A percentile compares a stretch with the other conserved stretches of the same genome.
Conservation (phyloP, 2,113 vertebrate species). For the Galemys pyrenaicus region DNA sequence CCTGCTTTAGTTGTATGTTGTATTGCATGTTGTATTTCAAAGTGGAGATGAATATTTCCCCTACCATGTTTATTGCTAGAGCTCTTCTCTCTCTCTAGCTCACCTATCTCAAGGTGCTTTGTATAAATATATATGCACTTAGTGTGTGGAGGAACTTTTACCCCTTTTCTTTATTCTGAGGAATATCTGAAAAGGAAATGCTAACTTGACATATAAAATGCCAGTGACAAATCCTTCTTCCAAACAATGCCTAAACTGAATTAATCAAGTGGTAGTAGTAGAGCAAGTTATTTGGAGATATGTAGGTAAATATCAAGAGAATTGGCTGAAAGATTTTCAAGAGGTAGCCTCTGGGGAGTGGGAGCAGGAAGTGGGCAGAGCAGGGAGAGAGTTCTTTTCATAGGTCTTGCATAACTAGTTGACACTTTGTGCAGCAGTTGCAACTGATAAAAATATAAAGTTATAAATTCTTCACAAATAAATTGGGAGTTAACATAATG, state of each 20-base stretch:
- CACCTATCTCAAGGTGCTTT: neutral
- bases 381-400: neutral
- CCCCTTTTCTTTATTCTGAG: conserved; percentile 31
- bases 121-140: neutral
- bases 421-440: conserved; percentile 10
- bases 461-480: conserved; percentile 49
- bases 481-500: conserved; percentile 25
- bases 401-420: neutral
- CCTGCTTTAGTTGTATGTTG: neutral
- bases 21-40: neutral
- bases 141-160: neutral
- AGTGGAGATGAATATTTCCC: neutral
- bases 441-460: conserved; percentile 1
- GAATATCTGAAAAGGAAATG: conserved; percentile 45
- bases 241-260: neutral
- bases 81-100: neutral
- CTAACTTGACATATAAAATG: conserved; percentile 61
- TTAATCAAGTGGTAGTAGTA: conserved; percentile 20
- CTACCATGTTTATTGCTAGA: neutral
- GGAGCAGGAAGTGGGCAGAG: neutral
- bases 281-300: conserved; percentile 50
- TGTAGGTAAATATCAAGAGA: conserved; percentile 42
- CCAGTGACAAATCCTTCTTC: neutral
- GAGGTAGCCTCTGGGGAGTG: neutral
- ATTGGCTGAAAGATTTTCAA: neutral